Evolutionary conservation across 2,888 invertebrate species (phyloP).

Genomic region (Agrilus mali): DNA sequence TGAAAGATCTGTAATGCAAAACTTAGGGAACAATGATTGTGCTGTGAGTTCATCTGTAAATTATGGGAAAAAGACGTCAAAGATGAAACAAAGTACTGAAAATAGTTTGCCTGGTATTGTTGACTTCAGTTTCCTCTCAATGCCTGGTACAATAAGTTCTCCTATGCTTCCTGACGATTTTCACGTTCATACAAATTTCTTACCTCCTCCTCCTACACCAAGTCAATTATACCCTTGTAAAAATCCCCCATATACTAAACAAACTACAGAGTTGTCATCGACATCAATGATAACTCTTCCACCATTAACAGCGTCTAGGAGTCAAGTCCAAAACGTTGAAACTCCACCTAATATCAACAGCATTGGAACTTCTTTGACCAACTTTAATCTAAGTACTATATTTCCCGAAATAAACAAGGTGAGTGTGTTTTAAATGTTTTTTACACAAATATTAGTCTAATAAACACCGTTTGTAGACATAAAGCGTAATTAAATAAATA

Average conservation of each 20-base stretch:
- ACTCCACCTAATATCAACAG: constrained; percentile 24
- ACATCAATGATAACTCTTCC: constrained; percentile 22
- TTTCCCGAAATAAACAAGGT: constrained; percentile 68
- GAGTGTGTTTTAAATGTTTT: constrained; percentile 1
- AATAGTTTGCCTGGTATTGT: constrained; percentile 24
- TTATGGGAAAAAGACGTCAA: constrained; percentile 19
- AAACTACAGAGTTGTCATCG: constrained; percentile 20
- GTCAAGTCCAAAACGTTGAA: constrained; percentile 25
- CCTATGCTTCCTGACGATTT: constrained; percentile 34
- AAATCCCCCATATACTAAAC: constrained; percentile 29
- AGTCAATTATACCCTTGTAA: constrained; percentile 29
- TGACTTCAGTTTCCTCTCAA: constrained; percentile 30
- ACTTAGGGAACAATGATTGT: constrained; percentile 6
- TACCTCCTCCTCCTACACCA: constrained; percentile 26
- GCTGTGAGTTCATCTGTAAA: constrained; percentile 8
- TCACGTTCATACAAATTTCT: constrained; percentile 27
- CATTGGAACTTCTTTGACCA: constrained; percentile 47
- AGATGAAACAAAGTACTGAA: constrained; percentile 20
- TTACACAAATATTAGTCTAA: not conserved
- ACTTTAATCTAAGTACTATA: constrained; percentile 72
- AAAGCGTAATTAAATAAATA: constrained; percentile 3
- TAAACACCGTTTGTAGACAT: not conserved
- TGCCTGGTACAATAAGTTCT: constrained; percentile 30
- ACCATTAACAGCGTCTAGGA: constrained; percentile 15
- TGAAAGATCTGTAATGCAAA: too few species aligned